Conservation (phyloP, 2,113 vertebrate species). For the Ammodramus savannarum region DNA sequence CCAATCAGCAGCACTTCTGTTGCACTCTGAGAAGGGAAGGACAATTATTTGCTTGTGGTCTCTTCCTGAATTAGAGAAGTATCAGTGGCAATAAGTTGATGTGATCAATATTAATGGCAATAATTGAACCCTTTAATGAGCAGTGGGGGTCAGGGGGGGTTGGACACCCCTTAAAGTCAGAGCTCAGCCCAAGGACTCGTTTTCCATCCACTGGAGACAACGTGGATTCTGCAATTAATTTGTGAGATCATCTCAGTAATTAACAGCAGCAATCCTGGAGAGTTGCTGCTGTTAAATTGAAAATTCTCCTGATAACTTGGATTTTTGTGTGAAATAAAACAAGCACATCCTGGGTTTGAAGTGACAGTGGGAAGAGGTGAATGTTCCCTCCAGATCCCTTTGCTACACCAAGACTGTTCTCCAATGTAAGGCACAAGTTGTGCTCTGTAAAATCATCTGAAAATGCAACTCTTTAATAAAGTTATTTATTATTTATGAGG, state of each 20-base stretch:
- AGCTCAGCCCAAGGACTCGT: not conserved
- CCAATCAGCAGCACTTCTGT: not conserved
- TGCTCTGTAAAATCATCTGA: not conserved
- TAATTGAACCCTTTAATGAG: not conserved
- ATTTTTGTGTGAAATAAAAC: not conserved
- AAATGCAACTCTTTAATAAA: constrained; percentile 20
- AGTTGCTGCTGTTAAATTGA: not conserved
- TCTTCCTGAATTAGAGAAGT: not conserved
- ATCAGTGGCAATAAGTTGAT: not conserved
- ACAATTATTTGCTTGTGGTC: not conserved
- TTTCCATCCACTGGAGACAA: not conserved
- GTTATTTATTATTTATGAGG: not conserved
- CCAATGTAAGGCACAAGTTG: not conserved
- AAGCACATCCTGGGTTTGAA: not conserved
- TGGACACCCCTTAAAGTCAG: not conserved
- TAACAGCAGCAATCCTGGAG: not conserved
- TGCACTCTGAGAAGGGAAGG: not conserved
- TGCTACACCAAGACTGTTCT: not conserved
- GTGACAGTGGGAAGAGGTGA: not conserved
- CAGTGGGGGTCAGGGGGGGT: not conserved
- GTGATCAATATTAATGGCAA: not conserved
- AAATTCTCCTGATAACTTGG: fast-evolving
- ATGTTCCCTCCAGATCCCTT: not conserved
- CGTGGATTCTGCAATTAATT: not conserved
- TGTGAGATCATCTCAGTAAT: too few species aligned